Evolutionary conservation across 1,140 invertebrate species (phyloP).

Genomic region (Onthophagus taurus): DNA sequence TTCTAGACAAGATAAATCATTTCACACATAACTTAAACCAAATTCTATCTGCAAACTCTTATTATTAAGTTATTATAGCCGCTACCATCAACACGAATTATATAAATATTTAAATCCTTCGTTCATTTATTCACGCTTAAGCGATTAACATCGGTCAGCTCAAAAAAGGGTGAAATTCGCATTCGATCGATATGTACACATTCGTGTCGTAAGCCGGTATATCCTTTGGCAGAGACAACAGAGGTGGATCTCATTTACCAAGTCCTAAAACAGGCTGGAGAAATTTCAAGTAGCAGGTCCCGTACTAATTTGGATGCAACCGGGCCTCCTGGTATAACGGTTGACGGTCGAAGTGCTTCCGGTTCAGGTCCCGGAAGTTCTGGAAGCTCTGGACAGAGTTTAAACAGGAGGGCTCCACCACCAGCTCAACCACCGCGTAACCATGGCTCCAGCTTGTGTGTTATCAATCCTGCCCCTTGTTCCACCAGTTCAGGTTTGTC

Average conservation of each 20-base stretch:
- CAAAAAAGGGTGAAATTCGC: too few species aligned
- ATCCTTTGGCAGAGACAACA: constrained; percentile 28
- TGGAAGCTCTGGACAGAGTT: constrained; percentile 43
- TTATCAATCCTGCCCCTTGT: constrained; percentile 46
- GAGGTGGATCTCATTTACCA: constrained; percentile 87
- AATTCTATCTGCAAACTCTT: too few species aligned
- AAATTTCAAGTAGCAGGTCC: constrained; percentile 55
- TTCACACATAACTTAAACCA: too few species aligned
- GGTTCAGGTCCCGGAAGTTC: constrained; percentile 42
- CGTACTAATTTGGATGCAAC: constrained; percentile 34
- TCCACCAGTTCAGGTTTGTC: constrained; percentile 45
- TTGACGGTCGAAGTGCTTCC: constrained; percentile 34
- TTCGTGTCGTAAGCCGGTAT: too few species aligned
- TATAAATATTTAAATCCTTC: too few species aligned
- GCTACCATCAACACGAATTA: too few species aligned
- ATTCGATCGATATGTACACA: too few species aligned
- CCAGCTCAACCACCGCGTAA: constrained; percentile 36
- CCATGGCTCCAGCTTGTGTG: constrained; percentile 40
- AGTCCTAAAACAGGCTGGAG: constrained; percentile 84
- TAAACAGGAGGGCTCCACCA: constrained; percentile 25
- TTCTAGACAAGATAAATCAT: too few species aligned
- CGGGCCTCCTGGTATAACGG: constrained; percentile 32
- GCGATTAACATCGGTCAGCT: background rate
- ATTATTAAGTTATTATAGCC: too few species aligned
- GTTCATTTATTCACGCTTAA: constrained; percentile 2